Evolutionary conservation across 2,797 vertebrate species (phyloP), one percentile per base, ranked within the genome.

Genomic region (Enteromius mattozi): DNA sequence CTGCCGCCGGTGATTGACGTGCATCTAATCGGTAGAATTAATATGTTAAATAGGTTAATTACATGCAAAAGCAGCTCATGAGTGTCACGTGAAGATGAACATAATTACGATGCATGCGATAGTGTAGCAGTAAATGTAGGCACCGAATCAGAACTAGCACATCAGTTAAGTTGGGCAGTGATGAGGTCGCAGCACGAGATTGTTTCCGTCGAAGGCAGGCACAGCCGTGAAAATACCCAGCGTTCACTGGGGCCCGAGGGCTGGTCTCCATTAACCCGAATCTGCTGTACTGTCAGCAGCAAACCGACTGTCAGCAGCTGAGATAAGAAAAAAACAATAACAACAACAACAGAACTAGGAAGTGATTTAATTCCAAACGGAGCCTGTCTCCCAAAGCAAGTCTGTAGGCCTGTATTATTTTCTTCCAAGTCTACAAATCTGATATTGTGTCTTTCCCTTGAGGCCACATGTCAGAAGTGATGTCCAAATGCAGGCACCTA

Each of bases 351-450:
- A 72, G 80, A 84, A 89, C 72, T 88, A 86, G 87, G 90, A 90
- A 91, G 90, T 88, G 90, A 93, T 93, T 93, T 93, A 91, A 93
- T 93, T 89, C 89, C 90, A 90, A 88, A 88, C 61, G 85, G 51
- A 86, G 89, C 80, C 69, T 78, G 78, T 88, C 86, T 89, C 89
- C 91, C 68, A 66, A 84, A 91, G 88, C 66, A 14, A 89, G 87
- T 79, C 79, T 80, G 82, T 86, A 74, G 70, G 82, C 85, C 79
- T 70, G n/a, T 75, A 49, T 85, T 82, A 77, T 78, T 56, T 51
- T 74, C 78, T 74, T 59, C 86, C 87, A 86, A 89, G 92, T 87
- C 86, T 92, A 92, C 92, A 83, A 82, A 88, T 85, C 87, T 87
- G 87, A 88, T 86, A 78, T 86, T 84, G 65, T 76, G 80, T 84